Evolutionary conservation across 2,113 vertebrate species (phyloP).

Genomic region (Delphinus delphis): DNA sequence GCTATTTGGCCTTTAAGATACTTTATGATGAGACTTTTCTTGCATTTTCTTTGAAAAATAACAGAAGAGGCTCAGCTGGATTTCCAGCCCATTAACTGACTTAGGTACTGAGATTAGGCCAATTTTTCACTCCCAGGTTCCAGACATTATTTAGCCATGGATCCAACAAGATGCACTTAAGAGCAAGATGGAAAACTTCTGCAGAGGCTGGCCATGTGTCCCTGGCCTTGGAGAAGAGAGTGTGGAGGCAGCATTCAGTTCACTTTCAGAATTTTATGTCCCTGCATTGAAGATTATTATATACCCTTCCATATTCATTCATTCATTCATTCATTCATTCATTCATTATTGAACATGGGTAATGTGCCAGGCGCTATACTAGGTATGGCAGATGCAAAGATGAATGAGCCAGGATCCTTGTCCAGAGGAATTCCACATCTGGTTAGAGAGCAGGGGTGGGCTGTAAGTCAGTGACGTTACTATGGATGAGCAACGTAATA

Average conservation of each 20-base stretch:
- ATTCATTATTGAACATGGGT: background rate
- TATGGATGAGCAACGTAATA: too few relatives aligned
- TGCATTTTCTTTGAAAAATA: constrained; percentile 14
- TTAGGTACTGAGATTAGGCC: constrained; percentile 34
- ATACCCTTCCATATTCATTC: background rate
- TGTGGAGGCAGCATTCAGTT: background rate
- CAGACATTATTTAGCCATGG: background rate
- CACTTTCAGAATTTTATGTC: background rate
- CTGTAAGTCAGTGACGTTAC: background rate
- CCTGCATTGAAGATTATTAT: background rate
- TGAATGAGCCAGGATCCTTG: background rate
- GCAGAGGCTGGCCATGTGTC: background rate
- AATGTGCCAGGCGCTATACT: background rate
- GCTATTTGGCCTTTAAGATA: background rate
- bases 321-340: too few relatives aligned
- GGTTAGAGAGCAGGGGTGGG: background rate
- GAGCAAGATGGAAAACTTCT: constrained; percentile 13
- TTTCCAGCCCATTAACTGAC: constrained; percentile 54
- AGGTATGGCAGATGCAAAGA: background rate
- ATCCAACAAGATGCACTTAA: background rate
- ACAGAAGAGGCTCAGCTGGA: constrained; percentile 16
- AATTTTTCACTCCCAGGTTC: background rate
- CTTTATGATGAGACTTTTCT: background rate
- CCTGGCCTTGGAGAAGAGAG: background rate
- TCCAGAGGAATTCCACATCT: background rate